A percentile compares a stretch with the other conserved stretches of the same genome.
Conservation (phyloP, 2,113 vertebrate species). For the Alexandromys fortis region DNA sequence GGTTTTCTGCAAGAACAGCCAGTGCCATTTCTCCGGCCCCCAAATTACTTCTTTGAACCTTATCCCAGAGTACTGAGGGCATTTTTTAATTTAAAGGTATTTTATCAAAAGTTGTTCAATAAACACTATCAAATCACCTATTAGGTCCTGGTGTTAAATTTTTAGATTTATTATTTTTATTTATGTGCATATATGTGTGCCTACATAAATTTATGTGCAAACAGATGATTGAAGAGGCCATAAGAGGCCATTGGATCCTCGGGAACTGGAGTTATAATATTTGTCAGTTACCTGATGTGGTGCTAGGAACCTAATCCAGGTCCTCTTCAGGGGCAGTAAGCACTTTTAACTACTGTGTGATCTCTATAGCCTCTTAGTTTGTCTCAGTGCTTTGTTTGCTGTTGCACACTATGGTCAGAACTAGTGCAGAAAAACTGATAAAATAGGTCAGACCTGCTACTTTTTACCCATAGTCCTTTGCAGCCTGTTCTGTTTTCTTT, state of each 20-base stretch:
- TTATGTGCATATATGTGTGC: not conserved
- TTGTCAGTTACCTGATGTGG: not conserved
- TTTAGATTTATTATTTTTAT: slow-evolving; percentile 33
- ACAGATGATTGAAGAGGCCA: not conserved
- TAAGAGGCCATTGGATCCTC: not conserved
- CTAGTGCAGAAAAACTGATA: slow-evolving; percentile 1
- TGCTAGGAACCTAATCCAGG: not conserved
- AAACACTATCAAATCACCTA: slow-evolving; percentile 42
- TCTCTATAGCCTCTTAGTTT: not conserved
- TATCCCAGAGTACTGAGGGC: not conserved
- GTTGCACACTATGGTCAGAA: not conserved
- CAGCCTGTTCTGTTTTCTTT: not conserved
- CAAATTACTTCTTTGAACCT: not conserved
- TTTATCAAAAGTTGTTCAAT: slow-evolving; percentile 38
- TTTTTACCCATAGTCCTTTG: not conserved
- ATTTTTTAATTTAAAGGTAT: slow-evolving; percentile 53
- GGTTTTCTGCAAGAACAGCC: not conserved
- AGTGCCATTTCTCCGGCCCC: not conserved
- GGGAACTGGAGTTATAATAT: not conserved
- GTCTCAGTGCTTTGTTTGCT: not conserved
- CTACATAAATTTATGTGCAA: not conserved
- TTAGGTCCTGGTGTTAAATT: slow-evolving; percentile 20
- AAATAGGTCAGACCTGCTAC: slow-evolving; percentile 42
- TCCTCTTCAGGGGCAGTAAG: not conserved
- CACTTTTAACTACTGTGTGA: not conserved